phyloP scores from a whole-genome alignment of 1,140 invertebrate species.

The Microplitis mediator region DNA sequence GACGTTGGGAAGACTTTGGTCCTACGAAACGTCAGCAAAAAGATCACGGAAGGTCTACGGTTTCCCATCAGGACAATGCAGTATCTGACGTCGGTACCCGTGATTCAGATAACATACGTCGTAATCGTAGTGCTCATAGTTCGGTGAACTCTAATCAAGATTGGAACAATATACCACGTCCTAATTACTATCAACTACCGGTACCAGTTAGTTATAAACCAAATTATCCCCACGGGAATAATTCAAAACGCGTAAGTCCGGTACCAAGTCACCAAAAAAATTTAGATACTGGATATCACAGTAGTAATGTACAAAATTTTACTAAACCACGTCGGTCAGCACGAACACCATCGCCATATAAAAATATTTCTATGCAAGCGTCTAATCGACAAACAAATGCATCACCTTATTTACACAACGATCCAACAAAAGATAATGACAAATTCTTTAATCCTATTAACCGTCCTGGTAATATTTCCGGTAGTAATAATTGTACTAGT shows the following conservation, averaged over 20 bases:
- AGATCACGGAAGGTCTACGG: slow-evolving; percentile 41
- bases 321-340: slow-evolving; percentile 39
- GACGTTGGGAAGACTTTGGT: slow-evolving; percentile 46
- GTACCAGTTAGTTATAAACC: slow-evolving; percentile 42
- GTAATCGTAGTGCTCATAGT: slow-evolving; percentile 45
- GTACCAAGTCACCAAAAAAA: slow-evolving; percentile 48
- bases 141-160: slow-evolving; percentile 44
- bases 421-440: slow-evolving; percentile 36
- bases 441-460: slow-evolving; percentile 59
- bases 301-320: slow-evolving; percentile 48
- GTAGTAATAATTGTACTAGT: slow-evolving; percentile 27
- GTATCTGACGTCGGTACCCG: slow-evolving; percentile 30
- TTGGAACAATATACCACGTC: slow-evolving; percentile 37
- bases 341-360: slow-evolving; percentile 57
- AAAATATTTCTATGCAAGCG: slow-evolving; percentile 37
- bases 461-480: slow-evolving; percentile 38
- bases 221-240: slow-evolving; percentile 38
- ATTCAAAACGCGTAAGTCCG: slow-evolving; percentile 54
- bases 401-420: slow-evolving; percentile 51
- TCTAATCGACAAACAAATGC: slow-evolving; percentile 45
- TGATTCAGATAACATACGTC: slow-evolving; percentile 46
- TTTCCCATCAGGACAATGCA: slow-evolving; percentile 45
- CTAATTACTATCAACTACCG: slow-evolving; percentile 33
- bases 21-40: slow-evolving; percentile 43
- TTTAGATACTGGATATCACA: slow-evolving; percentile 49